Evolutionary conservation across 35 echinoderm and acorn worm species (phyloP), one percentile per base, ranked within the genome.

Genomic region (Amphiura filiformis): DNA sequence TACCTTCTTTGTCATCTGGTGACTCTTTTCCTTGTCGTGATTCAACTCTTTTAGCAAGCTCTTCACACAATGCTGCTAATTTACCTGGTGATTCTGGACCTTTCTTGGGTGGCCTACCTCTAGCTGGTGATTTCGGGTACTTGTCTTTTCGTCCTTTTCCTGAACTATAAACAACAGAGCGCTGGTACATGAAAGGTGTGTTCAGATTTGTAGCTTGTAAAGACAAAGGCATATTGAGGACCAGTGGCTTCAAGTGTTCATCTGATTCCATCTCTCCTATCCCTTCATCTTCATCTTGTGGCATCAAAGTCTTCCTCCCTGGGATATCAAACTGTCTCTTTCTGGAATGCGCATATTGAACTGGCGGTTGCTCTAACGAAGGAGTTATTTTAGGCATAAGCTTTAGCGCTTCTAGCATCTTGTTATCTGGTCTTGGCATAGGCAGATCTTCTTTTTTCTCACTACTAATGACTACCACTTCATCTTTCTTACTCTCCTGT

Each of bases 11-110:
- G 2, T 70, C 11, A 70, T 70, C 61, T 11, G 61, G 61, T 15
- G 61, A 26, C 28, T 70, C 28, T n/a, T 18, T 1, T 2, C 26
- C 61, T 26, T 70, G 17, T 30, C 26, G 15, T 2, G 17, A 70
- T 70, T 70, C 61, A 2, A 70, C 61, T 70, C 61, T 70, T n/a
- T 70, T 70, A 70, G 61, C 61, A 70, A 70, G 61, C 28, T 70
- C 28, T 3, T 70, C 61, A n/a, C 61, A 70, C 28, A 70, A 23
- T 30, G 61, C 61, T 70, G 61, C 61, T 30, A 70, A 30, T 26
- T 70, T 70, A 30, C 61, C 61, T n/a, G 7, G 61, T 15, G 7
- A 23, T 70, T n/a, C 7, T 23, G 7, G 61, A 30, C 28, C 61
- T n/a, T 70, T 70, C 61, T 70, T 70, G 15, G 61, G 61, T n/a